phyloP scores from a whole-genome alignment of 2,113 vertebrate species.

The Laterallus jamaicensis region DNA sequence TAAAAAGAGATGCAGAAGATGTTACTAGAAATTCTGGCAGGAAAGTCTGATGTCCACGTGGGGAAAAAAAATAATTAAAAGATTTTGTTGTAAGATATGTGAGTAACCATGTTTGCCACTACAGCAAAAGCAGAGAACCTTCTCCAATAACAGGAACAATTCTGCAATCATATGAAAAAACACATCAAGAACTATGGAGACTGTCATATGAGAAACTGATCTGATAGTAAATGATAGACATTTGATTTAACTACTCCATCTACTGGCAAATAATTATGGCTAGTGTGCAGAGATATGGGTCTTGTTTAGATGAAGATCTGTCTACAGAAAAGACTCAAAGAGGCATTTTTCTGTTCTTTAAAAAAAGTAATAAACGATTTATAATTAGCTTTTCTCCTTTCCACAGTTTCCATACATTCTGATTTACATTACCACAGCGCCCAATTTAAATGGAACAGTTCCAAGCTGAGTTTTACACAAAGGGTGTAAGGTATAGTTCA shows the following conservation, averaged over 20 bases:
- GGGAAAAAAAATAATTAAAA: background rate
- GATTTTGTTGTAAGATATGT: background rate
- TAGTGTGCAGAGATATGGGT: background rate
- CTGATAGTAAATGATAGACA: background rate
- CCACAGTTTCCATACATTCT: background rate
- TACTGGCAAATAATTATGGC: conserved; percentile 61
- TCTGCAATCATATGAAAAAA: background rate
- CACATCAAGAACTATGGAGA: background rate
- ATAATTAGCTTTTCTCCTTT: background rate
- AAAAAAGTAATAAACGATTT: background rate
- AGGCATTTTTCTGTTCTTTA: background rate
- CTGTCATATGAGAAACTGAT: background rate
- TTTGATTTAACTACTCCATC: conserved; percentile 72
- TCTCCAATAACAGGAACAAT: background rate
- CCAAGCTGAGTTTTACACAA: background rate
- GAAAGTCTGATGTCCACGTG: background rate
- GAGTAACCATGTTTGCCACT: background rate
- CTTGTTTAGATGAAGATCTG: background rate
- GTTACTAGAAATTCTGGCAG: background rate
- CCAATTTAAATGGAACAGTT: background rate
- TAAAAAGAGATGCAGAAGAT: background rate
- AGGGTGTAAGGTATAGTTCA: background rate
- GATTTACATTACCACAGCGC: background rate
- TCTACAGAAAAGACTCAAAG: background rate
- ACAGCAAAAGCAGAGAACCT: background rate